Evolutionary conservation across 1,140 invertebrate species (phyloP), one percentile per base, ranked within the genome.

Genomic region (Myzus persicae): DNA sequence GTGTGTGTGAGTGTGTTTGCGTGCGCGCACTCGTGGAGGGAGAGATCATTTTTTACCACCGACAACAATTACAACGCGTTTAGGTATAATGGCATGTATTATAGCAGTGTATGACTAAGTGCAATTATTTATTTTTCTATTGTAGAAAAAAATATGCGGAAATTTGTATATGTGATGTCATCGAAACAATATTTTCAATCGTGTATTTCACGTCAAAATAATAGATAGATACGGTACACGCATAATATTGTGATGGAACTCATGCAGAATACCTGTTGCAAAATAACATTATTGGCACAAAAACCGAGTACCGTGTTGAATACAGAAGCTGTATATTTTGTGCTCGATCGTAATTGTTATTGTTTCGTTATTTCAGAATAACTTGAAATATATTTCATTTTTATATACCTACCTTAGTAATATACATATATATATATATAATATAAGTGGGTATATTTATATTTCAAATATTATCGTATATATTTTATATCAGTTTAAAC

Each of bases 171-270:
- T 90, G 31, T 90, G 89, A 59, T 67, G 89, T 90, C 89, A 90
- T 90, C 89, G 54, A 42, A 90, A 67, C 51, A 26, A 90, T 90
- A 90, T 67, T 90, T 90, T n/a, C 89, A n/a, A 67, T n/a, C 89
- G 38, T 18, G 54, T 42, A 42, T 67, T 67, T 90, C 38, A 42
- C 54, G 51, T 59, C 36, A 67, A 67, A 90, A 90, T 90, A 89
- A 89, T 54, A 38, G 87, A 88, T 44, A n/a, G 87, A 89, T 46
- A 46, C 31, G 42, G 84, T 44, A 85, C 46, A 54, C n/a, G 87
- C 46, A 54, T 89, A 89, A 54, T 54, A 89, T 40, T 59, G 36
- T 54, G 88, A 90, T 59, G 88, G 48, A 90, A 90, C 88, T 54
- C 88, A 40, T 59, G 48, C 51, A 54, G 38, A 59, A 54, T 90